These are phyloP conservation scores for Psittacula echo DNA, from an alignment of 2,797 vertebrate species.

Conservation along the genomic window DNA sequence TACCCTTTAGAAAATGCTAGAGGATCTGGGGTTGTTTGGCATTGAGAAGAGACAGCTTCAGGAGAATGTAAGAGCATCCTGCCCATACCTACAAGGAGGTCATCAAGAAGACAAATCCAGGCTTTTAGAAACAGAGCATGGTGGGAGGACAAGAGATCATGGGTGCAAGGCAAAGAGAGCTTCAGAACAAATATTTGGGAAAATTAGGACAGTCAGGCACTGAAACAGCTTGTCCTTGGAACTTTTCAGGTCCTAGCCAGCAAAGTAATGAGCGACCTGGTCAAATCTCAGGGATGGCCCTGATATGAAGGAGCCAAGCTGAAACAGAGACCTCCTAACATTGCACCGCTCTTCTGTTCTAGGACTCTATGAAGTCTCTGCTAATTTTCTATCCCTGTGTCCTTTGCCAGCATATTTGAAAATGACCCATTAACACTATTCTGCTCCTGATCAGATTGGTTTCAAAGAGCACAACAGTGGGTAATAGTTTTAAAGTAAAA, in stretches of 20 bases:
- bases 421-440: not conserved
- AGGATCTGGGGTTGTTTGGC: fast-evolving
- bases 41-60: not conserved
- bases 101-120: not conserved
- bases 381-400: not conserved
- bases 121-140: not conserved
- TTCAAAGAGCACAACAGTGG: not conserved
- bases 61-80: not conserved
- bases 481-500: not conserved
- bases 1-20: not conserved
- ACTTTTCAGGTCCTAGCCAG: not conserved
- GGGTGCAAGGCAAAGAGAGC: not conserved
- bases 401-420: not conserved
- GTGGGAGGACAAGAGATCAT: not conserved
- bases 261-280: not conserved
- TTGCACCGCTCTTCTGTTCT: not conserved
- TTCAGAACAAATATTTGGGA: not conserved
- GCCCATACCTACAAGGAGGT: not conserved
- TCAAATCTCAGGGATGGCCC: not conserved
- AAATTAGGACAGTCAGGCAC: not conserved
- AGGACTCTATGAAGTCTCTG: not conserved
- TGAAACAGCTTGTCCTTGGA: not conserved
- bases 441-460: not conserved
- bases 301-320: not conserved
- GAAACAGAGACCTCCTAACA: not conserved